These are phyloP conservation scores for Pomacea maculata DNA, from an alignment of 1,140 invertebrate species.

Conservation along the genomic window DNA sequence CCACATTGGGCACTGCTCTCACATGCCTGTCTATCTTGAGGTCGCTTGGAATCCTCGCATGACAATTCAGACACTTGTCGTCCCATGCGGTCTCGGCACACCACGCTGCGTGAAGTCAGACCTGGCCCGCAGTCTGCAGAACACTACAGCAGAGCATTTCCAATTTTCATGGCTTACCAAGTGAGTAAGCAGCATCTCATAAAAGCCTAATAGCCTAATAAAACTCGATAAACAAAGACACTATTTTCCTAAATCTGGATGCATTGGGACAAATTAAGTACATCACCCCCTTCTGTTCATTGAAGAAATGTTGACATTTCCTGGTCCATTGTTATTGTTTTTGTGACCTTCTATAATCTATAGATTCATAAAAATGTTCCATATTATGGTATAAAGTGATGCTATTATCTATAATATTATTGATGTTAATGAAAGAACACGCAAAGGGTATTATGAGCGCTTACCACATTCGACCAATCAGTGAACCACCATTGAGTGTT, in stretches of 20 bases:
- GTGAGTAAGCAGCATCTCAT: background rate
- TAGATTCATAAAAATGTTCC: too few relatives aligned
- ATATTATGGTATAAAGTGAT: too few relatives aligned
- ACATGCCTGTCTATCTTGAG: slow-evolving; percentile 20
- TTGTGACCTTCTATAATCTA: too few relatives aligned
- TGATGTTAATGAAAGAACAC: too few relatives aligned
- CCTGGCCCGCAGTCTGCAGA: slow-evolving; percentile 33
- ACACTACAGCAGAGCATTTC: slow-evolving; percentile 23
- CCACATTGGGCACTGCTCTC: slow-evolving; percentile 25
- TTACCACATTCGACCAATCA: slow-evolving; percentile 45
- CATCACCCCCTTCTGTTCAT: too few relatives aligned
- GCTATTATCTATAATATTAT: too few relatives aligned
- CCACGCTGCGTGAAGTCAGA: slow-evolving; percentile 23
- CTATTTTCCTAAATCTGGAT: too few relatives aligned
- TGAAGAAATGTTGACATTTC: too few relatives aligned
- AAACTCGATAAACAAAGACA: too few relatives aligned
- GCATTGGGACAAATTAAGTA: too few relatives aligned
- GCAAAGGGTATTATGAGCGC: background rate
- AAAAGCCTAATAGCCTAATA: background rate
- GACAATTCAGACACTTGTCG: background rate
- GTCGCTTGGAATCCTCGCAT: slow-evolving; percentile 23
- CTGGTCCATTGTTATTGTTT: too few relatives aligned
- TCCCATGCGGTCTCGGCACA: slow-evolving; percentile 26
- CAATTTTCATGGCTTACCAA: too few relatives aligned
- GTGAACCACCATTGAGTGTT: slow-evolving; percentile 43